Conservation (phyloP, 2,888 invertebrate genomes). For the Ditula angustiorana region DNA sequence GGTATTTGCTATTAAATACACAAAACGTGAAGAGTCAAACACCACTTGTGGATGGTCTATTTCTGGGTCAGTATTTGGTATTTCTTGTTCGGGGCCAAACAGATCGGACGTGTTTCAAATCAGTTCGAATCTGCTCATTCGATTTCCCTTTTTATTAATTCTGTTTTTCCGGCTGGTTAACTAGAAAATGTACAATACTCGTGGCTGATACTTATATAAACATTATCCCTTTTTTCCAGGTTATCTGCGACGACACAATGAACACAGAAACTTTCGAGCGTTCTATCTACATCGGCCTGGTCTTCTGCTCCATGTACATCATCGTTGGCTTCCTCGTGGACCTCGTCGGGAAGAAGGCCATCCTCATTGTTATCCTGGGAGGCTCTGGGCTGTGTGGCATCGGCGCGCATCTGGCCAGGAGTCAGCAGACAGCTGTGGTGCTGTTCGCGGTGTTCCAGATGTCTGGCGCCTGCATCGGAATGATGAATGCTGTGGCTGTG, state of each 20-base stretch:
- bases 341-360: conserved; percentile 81
- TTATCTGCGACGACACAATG: conserved; percentile 81
- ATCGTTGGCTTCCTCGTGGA: conserved; percentile 87
- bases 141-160: too few relatives aligned
- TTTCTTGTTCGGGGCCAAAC: too few relatives aligned
- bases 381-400: conserved; percentile 85
- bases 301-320: conserved; percentile 87
- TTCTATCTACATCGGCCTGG: conserved; percentile 88
- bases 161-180: too few relatives aligned
- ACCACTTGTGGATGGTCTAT: too few relatives aligned
- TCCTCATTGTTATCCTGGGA: conserved; percentile 78
- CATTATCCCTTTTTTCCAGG: too few relatives aligned
- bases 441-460: conserved; percentile 84
- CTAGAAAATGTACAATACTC: too few relatives aligned
- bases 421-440: conserved; percentile 85
- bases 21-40: too few relatives aligned
- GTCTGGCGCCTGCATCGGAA: conserved; percentile 84
- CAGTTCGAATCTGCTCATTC: too few relatives aligned
- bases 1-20: too few relatives aligned
- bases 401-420: conserved; percentile 85
- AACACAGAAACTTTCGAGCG: conserved; percentile 87
- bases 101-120: too few relatives aligned
- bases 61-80: too few relatives aligned
- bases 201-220: neutral
- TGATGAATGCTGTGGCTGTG: conserved; percentile 85